phyloP scores from a whole-genome alignment of 92 coral and sea anemone genomes.

The Zoanthus solanderi region DNA sequence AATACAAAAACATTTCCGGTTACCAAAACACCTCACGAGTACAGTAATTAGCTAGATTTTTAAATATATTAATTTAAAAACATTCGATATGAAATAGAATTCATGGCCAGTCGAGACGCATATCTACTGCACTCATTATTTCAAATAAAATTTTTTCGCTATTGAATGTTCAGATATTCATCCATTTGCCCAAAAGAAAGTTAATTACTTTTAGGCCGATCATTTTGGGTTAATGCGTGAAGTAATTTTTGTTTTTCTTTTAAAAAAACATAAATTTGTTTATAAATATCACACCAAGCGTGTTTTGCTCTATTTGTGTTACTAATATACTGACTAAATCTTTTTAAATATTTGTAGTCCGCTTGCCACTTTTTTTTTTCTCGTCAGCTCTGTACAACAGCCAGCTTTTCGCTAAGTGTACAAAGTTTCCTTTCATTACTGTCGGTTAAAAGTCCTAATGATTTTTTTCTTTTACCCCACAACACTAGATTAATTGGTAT shows the following conservation, averaged over 20 bases:
- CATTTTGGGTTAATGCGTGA: background rate
- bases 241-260: background rate
- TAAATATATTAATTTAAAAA: background rate
- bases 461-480: too few species aligned
- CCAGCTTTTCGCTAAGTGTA: too few species aligned
- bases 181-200: background rate
- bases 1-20: slow-evolving; percentile 39
- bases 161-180: background rate
- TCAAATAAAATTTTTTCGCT: background rate
- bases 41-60: background rate
- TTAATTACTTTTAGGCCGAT: background rate
- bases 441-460: too few species aligned
- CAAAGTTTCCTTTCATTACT: too few species aligned
- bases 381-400: too few species aligned
- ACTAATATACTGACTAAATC: too few species aligned
- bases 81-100: background rate
- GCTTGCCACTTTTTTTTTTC: too few species aligned
- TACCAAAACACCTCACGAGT: background rate
- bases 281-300: too few species aligned
- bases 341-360: too few species aligned
- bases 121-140: background rate
- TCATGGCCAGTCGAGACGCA: background rate
- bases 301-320: too few species aligned
- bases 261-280: background rate
- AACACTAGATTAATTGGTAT: too few species aligned